These are phyloP conservation scores for Eupithecia vulgata DNA, from an alignment of 2,888 invertebrate species.

Conservation along the genomic window DNA sequence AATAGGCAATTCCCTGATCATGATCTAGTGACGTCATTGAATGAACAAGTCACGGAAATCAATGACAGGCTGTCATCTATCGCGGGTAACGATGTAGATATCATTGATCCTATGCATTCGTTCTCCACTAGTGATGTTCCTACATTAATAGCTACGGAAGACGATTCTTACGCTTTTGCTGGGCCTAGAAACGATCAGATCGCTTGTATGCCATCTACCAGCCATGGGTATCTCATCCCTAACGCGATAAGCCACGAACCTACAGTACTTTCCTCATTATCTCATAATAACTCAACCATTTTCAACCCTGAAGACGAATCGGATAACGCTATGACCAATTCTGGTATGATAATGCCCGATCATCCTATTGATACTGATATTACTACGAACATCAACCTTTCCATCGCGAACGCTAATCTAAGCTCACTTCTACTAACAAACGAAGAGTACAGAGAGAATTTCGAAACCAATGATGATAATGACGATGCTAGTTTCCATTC, in stretches of 20 bases:
- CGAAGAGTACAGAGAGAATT: constrained; percentile 72
- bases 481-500: constrained; percentile 72
- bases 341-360: constrained; percentile 72
- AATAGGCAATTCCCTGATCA: constrained; percentile 74
- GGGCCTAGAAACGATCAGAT: constrained; percentile 71
- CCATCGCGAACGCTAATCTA: constrained; percentile 86
- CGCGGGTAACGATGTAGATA: constrained; percentile 67
- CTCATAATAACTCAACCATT: constrained; percentile 77
- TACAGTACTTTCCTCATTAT: constrained; percentile 80
- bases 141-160: constrained; percentile 65
- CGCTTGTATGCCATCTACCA: constrained; percentile 85
- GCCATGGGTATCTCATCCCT: constrained; percentile 86
- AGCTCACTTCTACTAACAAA: constrained; percentile 83
- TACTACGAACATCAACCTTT: constrained; percentile 77
- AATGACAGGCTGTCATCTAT: constrained; percentile 77
- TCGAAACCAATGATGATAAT: constrained; percentile 58
- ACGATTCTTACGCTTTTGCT: constrained; percentile 58
- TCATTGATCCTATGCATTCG: constrained; percentile 73
- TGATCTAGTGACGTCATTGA: constrained; percentile 76
- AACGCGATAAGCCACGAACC: constrained; percentile 85
- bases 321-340: constrained; percentile 59
- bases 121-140: constrained; percentile 78
- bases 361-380: constrained; percentile 70
- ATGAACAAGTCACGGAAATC: constrained; percentile 80
- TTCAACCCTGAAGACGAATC: constrained; percentile 74